A percentile compares a stretch with the other conserved stretches of the same genome.
Conservation (phyloP, 2,888 invertebrate genomes). For the Achlya flavicornis region DNA sequence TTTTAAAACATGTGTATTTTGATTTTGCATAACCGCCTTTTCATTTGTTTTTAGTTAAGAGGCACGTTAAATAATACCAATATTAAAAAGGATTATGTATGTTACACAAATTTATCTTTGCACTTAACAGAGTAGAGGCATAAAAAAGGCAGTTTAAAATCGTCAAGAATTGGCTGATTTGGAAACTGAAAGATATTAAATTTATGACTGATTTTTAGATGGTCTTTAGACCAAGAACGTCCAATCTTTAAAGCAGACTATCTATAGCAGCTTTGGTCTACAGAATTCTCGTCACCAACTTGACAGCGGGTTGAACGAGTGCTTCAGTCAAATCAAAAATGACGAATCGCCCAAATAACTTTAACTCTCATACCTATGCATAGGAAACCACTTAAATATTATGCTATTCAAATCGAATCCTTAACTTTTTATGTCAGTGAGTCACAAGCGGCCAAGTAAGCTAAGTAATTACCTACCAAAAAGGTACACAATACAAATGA, state of each 20-base stretch:
- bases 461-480: conserved; percentile 49
- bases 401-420: neutral
- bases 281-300: too few relatives aligned
- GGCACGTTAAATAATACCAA: neutral
- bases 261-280: too few relatives aligned
- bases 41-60: neutral
- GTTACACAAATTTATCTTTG: neutral
- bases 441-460: conserved; percentile 6
- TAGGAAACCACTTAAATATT: neutral
- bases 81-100: neutral
- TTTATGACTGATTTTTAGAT: too few relatives aligned
- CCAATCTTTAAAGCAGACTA: too few relatives aligned
- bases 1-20: neutral
- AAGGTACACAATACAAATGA: conserved; percentile 51
- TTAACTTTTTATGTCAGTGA: neutral
- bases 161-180: too few relatives aligned
- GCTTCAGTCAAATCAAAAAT: too few relatives aligned
- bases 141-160: too few relatives aligned
- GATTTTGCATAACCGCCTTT: neutral
- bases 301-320: too few relatives aligned
- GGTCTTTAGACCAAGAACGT: too few relatives aligned
- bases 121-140: neutral
- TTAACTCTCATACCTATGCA: too few relatives aligned
- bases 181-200: neutral
- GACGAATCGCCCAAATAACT: too few relatives aligned